A percentile compares a stretch with the other conserved stretches of the same genome.
These are phyloP conservation scores for Stictonetta naevosa DNA, from an alignment of 2,113 vertebrate species.

Conservation along the genomic window DNA sequence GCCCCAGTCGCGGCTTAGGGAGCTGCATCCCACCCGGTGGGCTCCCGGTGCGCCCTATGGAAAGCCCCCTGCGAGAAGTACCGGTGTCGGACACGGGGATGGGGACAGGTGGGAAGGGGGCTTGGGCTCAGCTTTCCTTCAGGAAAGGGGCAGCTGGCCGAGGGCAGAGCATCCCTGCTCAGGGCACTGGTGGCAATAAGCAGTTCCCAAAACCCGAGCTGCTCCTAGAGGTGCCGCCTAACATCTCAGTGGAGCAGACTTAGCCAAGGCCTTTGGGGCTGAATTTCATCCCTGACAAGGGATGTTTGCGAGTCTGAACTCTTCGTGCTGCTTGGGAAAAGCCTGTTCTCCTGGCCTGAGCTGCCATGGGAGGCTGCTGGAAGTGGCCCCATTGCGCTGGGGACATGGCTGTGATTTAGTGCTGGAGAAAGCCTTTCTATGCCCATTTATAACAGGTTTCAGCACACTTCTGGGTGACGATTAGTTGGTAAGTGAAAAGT, in stretches of 20 bases:
- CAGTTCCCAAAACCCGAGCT: not conserved
- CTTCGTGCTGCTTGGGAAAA: not conserved
- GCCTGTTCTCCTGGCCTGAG: not conserved
- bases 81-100: too few relatives aligned
- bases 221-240: not conserved
- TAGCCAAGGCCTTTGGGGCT: not conserved
- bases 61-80: too few relatives aligned
- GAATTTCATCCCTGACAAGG: not conserved
- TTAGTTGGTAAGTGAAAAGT: constrained; percentile 35
- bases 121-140: not conserved
- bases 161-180: not conserved
- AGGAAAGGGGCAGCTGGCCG: not conserved
- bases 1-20: too few relatives aligned
- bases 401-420: not conserved
- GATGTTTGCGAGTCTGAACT: not conserved
- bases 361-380: not conserved
- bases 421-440: not conserved
- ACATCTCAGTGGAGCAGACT: not conserved
- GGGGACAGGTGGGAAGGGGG: not conserved
- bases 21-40: too few relatives aligned
- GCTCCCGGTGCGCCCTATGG: too few relatives aligned
- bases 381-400: not conserved
- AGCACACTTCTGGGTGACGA: not conserved
- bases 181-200: not conserved
- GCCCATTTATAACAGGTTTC: not conserved